Base-by-base conservation (phyloP, 2,888 invertebrate species). In the Amphipoea oculea region DNA sequence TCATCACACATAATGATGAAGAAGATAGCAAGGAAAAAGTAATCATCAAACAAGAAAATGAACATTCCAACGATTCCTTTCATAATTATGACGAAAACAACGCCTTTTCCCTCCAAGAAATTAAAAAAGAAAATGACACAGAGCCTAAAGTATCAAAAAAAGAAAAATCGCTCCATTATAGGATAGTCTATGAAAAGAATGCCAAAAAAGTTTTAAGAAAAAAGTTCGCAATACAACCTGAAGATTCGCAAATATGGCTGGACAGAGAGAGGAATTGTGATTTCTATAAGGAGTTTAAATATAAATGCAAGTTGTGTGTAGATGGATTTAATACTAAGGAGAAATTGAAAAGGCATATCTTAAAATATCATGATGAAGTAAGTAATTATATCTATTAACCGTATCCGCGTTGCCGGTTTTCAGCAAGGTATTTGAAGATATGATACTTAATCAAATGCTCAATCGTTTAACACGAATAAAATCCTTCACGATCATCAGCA, bases 121-220 rank as follows among this genome's bases (percentile, higher is more conserved):
- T 86, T 48, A 86, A 88, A 88, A 85, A 80, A 76, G 85, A 84
- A 79, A 74, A 60, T 3, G 68, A 23, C 1, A 71, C 14, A 73
- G 14, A 74, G 3, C 68, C 17, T 23, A 74, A 76, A 60, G 23
- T 1, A 1, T 57, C 1, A 11, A 82, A 69, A 70, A 79, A 69
- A 36, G 72, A 63, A 20, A 85, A 85, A 74, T 20, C 63, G 0
- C 23, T 40, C 14, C 80, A 89, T 12, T 88, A 85, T 20, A 76
- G 42, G 79, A 74, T 86, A 42, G 76, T 89, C 70, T 84, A 78
- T 81, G 86, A 78, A 36, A 20, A 71, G n/a, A 71, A 82, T 68
- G 23, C 66, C 45, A 81, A 84, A 76, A 78, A 86, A 72, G 65
- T 57, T 68, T 36, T 84, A 9, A 87, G 74, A 66, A 88, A 86